phyloP scores from a whole-genome alignment of 2,797 vertebrate species.

The Sebastes iracundus region DNA sequence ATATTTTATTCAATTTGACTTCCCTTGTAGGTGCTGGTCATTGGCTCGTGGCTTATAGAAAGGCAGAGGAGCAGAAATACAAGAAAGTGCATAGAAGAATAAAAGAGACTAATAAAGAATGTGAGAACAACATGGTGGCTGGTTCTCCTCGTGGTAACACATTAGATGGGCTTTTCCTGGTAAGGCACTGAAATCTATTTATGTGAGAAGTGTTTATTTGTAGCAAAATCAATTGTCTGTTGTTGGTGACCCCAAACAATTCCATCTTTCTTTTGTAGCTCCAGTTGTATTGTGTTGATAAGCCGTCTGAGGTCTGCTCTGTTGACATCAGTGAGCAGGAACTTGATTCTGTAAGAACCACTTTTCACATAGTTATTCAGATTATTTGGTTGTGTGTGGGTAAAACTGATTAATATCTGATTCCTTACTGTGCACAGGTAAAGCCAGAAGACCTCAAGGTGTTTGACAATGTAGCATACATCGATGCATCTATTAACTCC shows the following conservation, averaged over 20 bases:
- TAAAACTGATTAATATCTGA: background rate
- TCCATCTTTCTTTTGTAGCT: conserved; percentile 62
- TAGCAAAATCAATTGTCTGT: background rate
- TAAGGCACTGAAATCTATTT: conserved; percentile 35
- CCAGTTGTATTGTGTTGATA: conserved; percentile 68
- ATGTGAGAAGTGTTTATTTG: background rate
- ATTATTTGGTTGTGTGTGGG: background rate
- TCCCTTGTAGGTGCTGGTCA: conserved; percentile 64
- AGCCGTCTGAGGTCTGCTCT: conserved; percentile 76
- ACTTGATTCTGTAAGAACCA: conserved; percentile 69
- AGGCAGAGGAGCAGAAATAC: conserved; percentile 49
- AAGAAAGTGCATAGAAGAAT: conserved; percentile 17
- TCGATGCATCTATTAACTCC: conserved; percentile 78
- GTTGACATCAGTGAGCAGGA: conserved; percentile 75
- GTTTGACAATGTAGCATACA: conserved; percentile 76
- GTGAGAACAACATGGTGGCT: background rate
- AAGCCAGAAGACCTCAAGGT: conserved; percentile 67
- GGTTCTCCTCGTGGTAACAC: conserved; percentile 9
- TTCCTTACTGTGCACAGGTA: conserved; percentile 57
- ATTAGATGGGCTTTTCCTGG: conserved; percentile 74
- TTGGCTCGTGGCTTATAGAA: conserved; percentile 72
- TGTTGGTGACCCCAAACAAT: background rate
- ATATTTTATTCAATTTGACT: background rate
- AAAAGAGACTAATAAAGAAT: conserved; percentile 12
- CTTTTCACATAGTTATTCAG: background rate